Conservation (phyloP, 2,113 vertebrate species). For the Ciconia stormi region DNA sequence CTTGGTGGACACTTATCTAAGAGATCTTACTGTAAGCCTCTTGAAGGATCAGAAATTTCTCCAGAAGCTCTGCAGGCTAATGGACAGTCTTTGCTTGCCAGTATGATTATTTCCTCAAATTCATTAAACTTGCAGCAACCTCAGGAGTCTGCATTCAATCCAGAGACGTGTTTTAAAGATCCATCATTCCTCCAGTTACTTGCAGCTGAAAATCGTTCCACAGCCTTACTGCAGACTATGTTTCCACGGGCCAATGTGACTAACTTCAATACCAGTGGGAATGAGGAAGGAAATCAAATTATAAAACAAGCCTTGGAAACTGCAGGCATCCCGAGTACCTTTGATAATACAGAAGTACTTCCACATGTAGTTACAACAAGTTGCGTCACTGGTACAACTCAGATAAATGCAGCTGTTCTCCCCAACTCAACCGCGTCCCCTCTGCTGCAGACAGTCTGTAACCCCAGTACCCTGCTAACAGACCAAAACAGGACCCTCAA, state of each 20-base stretch:
- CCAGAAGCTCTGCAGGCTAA: constrained; percentile 78
- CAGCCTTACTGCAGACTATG: constrained; percentile 76
- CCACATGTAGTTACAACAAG: constrained; percentile 72
- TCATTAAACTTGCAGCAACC: constrained; percentile 72
- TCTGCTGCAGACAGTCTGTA: constrained; percentile 69
- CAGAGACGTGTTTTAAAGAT: constrained; percentile 76
- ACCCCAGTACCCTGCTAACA: constrained; percentile 58
- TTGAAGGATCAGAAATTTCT: constrained; percentile 84
- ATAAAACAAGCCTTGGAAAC: constrained; percentile 87
- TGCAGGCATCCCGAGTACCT: constrained; percentile 80
- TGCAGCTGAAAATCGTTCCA: constrained; percentile 71
- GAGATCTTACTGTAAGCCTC: constrained; percentile 87
- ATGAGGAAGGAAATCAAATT: constrained; percentile 80
- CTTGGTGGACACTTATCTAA: constrained; percentile 96
- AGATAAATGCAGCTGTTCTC: constrained; percentile 66
- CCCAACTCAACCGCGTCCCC: constrained; percentile 49
- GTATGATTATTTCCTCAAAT: constrained; percentile 89
- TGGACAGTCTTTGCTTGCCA: constrained; percentile 84
- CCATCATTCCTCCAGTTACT: constrained; percentile 77
- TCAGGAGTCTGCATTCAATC: constrained; percentile 72
- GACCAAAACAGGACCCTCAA: constrained; percentile 71
- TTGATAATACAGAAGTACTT: constrained; percentile 72
- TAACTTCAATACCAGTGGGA: constrained; percentile 62
- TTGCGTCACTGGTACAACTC: constrained; percentile 55
- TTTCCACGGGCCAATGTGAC: constrained; percentile 75